Base-by-base conservation (phyloP, 1,140 invertebrate species). In the Scaptomyza graminum region DNA sequence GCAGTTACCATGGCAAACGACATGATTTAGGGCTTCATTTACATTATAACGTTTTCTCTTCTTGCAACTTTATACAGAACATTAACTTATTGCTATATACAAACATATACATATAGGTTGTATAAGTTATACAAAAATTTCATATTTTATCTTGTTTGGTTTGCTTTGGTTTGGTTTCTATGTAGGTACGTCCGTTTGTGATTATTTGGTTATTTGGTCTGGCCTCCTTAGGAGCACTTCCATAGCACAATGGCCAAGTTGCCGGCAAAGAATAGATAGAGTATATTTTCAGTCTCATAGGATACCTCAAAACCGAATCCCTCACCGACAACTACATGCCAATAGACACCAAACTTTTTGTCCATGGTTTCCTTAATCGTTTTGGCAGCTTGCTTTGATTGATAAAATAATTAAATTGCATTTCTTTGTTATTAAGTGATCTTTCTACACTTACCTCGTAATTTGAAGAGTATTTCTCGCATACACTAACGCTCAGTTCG, bases 301-400 rank as follows among this genome's bases (percentile, higher is more conserved):
- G 96, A 97, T 57, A 98, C 94, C 92, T 97, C 96, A 92, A 97
- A 98, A n/a, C 97, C 97, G 92, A 96, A 98, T 13, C 96, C 96
- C 93, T 99, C 97, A 8, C 98, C 97, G 6, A 99, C 96, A 0
- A 98, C 95, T 0, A 96, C 97, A 92, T 99, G 97, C 95, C 98
- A 99, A 12, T 96, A 95, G 0, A 96, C 95, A 16, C 97, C 97
- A 92, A 97, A 98, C 89, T 98, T 98, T 92, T 98, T 98, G 92
- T 99, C 98, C 94, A 99, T 95, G 55, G 94, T 95, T 78, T 99
- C 97, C 92, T 99, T 99, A 22, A 99, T 97, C 93, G 96, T 95
- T 79, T 94, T 95, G 15, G 98, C 97, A 1, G 93, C 95, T 78
- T 92, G 93, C 95, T 96, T 81, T 39, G 84, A 84, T 47, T 15